These are phyloP conservation scores for Selenia dentaria DNA, from an alignment of 2,888 invertebrate species.

Conservation along the genomic window DNA sequence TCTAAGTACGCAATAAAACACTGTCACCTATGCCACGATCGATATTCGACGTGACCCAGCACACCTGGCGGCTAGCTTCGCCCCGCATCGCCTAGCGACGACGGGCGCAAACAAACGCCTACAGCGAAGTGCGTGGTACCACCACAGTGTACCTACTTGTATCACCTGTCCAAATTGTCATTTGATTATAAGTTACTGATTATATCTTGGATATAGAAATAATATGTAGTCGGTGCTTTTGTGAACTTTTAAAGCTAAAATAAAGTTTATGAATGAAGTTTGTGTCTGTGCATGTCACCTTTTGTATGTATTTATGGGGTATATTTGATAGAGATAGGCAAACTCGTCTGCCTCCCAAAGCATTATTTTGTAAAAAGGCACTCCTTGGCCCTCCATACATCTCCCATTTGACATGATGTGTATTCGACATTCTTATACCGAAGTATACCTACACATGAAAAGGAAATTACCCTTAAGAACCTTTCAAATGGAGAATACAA, in stretches of 20 bases:
- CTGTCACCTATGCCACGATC: conserved; percentile 24
- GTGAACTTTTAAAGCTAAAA: too few species aligned
- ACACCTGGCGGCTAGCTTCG: conserved; percentile 29
- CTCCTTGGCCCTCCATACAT: too few species aligned
- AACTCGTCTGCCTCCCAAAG: too few species aligned
- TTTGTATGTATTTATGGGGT: too few species aligned
- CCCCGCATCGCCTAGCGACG: conserved; percentile 34
- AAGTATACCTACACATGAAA: background rate
- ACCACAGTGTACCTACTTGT: background rate
- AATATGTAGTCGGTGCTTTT: too few species aligned
- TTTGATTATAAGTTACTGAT: conserved; percentile 6
- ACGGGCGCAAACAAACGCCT: conserved; percentile 31
- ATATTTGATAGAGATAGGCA: too few species aligned
- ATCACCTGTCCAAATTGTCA: background rate
- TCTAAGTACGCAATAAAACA: conserved; percentile 13
- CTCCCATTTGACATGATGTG: too few species aligned
- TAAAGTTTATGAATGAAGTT: too few species aligned
- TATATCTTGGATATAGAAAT: background rate
- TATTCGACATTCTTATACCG: too few species aligned
- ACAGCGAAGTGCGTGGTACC: conserved; percentile 1
- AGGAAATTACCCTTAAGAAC: background rate
- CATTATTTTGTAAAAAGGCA: too few species aligned
- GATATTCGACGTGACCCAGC: conserved; percentile 32
- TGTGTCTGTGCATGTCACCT: too few species aligned
- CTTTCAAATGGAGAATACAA: conserved; percentile 14